Evolutionary conservation across 1,140 invertebrate genomes (phyloP).

Genomic region (Cataglyphis hispanica): DNA sequence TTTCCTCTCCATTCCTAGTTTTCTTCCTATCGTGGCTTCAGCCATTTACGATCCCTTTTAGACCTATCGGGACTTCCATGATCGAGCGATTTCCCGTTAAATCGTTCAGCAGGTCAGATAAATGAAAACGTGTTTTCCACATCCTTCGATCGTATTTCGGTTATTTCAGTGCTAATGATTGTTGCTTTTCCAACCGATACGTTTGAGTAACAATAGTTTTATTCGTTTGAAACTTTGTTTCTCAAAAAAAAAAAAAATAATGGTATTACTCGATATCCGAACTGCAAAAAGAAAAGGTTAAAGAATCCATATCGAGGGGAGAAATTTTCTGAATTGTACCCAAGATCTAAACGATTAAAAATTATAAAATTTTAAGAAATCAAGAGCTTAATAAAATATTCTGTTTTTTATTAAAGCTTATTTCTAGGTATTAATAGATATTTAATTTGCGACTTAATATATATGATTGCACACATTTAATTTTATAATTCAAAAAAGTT

Average conservation of each 20-base stretch:
- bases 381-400: not conserved
- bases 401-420: not conserved
- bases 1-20: not conserved
- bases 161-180: conserved; percentile 48
- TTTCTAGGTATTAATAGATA: not conserved
- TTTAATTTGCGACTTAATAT: not conserved
- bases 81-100: conserved; percentile 69
- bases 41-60: conserved; percentile 47
- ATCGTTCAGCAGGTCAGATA: conserved; percentile 51
- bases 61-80: conserved; percentile 59
- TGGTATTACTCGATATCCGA: conserved; percentile 16
- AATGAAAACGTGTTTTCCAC: conserved; percentile 69
- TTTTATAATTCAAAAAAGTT: not conserved
- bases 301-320: not conserved
- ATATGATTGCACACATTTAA: not conserved
- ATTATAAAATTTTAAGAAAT: not conserved
- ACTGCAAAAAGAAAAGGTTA: not conserved
- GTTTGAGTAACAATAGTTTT: conserved; percentile 24
- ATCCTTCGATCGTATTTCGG: conserved; percentile 28
- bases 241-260: not conserved
- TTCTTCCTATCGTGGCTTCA: conserved; percentile 18
- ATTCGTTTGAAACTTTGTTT: conserved; percentile 12
- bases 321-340: not conserved
- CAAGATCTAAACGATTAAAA: not conserved
- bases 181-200: conserved; percentile 40